Percentiles rank a stretch among this genome's conserved stretches.
These are phyloP conservation scores for Podarcis raffonei DNA, from an alignment of 2,113 vertebrate species.

Conservation along the genomic window DNA sequence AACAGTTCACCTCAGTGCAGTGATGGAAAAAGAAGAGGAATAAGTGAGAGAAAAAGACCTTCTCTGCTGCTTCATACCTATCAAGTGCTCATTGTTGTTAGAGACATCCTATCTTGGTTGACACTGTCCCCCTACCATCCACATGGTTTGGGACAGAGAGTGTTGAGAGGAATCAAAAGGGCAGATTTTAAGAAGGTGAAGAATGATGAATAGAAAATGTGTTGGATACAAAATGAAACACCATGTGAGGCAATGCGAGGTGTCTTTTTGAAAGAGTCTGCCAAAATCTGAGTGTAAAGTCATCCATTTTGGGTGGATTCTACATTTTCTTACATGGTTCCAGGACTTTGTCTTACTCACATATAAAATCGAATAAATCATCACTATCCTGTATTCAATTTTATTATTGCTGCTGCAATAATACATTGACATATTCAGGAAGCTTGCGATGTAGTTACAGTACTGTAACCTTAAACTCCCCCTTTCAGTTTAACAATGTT, in stretches of 20 bases:
- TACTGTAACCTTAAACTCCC: too few species aligned
- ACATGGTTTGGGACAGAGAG: background rate
- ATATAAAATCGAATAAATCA: background rate
- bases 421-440: background rate
- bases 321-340: background rate
- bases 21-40: background rate
- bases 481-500: too few species aligned
- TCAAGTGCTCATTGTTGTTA: background rate
- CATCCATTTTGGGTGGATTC: background rate
- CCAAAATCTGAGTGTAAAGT: background rate
- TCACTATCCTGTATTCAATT: background rate
- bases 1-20: conserved; percentile 27
- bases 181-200: background rate
- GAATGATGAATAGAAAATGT: background rate
- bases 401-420: background rate
- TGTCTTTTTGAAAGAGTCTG: background rate
- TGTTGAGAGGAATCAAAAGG: background rate
- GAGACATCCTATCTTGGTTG: background rate
- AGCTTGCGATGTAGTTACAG: background rate
- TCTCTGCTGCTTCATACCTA: background rate
- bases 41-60: background rate
- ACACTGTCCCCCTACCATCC: background rate
- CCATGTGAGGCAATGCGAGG: background rate
- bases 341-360: background rate
- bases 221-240: background rate